These are phyloP conservation scores for Brachyopa scutellaris DNA, from an alignment of 2,888 invertebrate species.

Conservation along the genomic window DNA sequence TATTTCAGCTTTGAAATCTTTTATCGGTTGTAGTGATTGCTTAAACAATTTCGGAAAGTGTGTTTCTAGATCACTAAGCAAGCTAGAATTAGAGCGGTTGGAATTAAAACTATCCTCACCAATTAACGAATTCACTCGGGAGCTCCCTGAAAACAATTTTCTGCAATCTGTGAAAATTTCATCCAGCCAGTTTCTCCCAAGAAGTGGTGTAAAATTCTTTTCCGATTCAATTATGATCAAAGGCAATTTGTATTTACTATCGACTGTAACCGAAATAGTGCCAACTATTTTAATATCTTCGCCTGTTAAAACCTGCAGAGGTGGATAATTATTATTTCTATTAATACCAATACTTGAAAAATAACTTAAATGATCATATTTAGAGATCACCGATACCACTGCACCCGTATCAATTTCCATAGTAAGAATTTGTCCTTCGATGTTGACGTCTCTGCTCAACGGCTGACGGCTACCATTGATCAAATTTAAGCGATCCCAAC, in stretches of 20 bases:
- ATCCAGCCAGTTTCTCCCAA: slow-evolving; percentile 47
- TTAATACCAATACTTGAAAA: not conserved
- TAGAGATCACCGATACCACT: slow-evolving; percentile 12
- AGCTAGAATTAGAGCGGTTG: no score
- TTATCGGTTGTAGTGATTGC: no score
- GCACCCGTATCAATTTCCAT: no score
- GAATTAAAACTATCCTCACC: no score
- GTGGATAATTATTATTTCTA: slow-evolving; percentile 6
- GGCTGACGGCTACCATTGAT: not conserved
- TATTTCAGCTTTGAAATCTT: no score
- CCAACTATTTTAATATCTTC: slow-evolving; percentile 1
- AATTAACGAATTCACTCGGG: no score
- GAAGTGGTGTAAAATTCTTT: slow-evolving; percentile 27
- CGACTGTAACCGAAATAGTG: not conserved
- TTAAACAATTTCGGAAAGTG: slow-evolving; percentile 41
- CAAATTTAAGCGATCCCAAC: not conserved
- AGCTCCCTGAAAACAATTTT: slow-evolving; percentile 34
- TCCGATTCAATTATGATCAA: slow-evolving; percentile 2
- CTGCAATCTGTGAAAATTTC: slow-evolving; percentile 27
- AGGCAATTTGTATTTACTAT: not conserved
- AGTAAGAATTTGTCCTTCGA: not conserved
- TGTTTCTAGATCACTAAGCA: no score
- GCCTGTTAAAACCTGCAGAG: slow-evolving; percentile 17
- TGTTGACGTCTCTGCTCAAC: not conserved
- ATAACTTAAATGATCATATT: slow-evolving; percentile 1